Conservation (phyloP, 2,113 vertebrate species). For the Ochotona curzoniae region DNA sequence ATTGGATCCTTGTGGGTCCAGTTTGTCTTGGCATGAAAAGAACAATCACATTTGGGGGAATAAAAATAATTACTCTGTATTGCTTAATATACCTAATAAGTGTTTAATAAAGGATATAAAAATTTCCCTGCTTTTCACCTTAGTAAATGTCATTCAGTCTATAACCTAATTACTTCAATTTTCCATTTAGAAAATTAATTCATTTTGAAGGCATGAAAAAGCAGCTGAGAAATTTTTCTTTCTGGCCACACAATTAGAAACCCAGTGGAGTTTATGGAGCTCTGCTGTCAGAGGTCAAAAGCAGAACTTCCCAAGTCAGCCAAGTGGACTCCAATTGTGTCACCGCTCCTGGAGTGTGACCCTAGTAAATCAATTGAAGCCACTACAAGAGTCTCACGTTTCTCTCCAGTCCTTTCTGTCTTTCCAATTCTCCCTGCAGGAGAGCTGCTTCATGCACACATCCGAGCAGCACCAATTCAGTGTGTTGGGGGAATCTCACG, state of each 20-base stretch:
- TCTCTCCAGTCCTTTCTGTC: neutral
- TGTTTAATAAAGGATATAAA: slow-evolving; percentile 78
- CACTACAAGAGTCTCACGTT: neutral
- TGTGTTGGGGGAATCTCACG: accelerated
- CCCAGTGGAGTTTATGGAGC: slow-evolving; percentile 39
- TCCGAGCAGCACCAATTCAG: neutral
- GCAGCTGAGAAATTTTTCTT: slow-evolving; percentile 68
- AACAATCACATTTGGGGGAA: slow-evolving; percentile 77
- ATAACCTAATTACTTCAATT: slow-evolving; percentile 84
- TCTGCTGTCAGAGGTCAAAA: slow-evolving; percentile 34
- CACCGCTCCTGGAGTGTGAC: slow-evolving; percentile 39
- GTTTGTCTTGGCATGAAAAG: slow-evolving; percentile 62
- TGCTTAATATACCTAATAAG: slow-evolving; percentile 79
- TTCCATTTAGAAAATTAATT: slow-evolving; percentile 83
- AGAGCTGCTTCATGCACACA: neutral
- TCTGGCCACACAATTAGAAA: slow-evolving; percentile 40
- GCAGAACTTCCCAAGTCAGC: slow-evolving; percentile 25
- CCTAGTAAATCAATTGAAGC: slow-evolving; percentile 60
- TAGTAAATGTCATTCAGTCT: slow-evolving; percentile 82
- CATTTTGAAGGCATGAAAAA: slow-evolving; percentile 75
- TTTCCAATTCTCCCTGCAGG: neutral
- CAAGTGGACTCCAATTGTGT: slow-evolving; percentile 1
- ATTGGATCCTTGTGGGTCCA: neutral
- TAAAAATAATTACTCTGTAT: slow-evolving; percentile 77
- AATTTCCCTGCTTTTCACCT: slow-evolving; percentile 78